phyloP scores from a whole-genome alignment of 2,797 vertebrate species.

The Cygnus olor region DNA sequence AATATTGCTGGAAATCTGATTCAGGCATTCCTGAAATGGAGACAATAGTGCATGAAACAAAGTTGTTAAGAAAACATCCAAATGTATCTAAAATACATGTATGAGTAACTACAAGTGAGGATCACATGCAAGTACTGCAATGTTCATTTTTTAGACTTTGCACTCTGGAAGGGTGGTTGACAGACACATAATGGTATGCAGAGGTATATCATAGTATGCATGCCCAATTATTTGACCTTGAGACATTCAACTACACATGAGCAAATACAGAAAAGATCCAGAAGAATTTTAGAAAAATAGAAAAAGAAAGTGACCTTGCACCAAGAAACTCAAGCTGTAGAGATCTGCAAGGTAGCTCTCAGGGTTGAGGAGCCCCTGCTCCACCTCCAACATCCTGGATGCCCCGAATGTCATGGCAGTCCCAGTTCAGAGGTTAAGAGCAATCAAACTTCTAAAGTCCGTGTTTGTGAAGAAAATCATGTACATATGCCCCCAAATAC shows the following conservation, averaged over 20 bases:
- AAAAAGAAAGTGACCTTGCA: neutral
- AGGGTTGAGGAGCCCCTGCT: neutral
- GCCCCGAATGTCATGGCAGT: accelerated
- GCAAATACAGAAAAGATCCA: neutral
- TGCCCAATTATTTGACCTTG: neutral
- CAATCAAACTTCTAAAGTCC: neutral
- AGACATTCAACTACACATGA: neutral
- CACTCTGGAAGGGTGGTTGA: neutral
- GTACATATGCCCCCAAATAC: accelerated
- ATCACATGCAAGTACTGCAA: neutral
- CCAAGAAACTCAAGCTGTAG: neutral
- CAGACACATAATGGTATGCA: too few species aligned
- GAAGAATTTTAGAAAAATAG: neutral
- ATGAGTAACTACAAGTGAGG: neutral
- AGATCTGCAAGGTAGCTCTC: accelerated
- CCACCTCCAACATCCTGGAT: neutral
- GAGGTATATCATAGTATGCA: neutral
- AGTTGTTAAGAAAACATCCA: neutral
- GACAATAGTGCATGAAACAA: neutral
- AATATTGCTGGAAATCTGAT: neutral
- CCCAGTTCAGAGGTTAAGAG: accelerated
- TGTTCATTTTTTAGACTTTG: neutral
- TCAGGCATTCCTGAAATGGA: neutral
- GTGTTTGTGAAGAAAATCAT: neutral
- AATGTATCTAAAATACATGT: neutral